These are phyloP conservation scores for Ganaspis sp. DNA, from an alignment of 1,140 invertebrate species.

Conservation along the genomic window DNA sequence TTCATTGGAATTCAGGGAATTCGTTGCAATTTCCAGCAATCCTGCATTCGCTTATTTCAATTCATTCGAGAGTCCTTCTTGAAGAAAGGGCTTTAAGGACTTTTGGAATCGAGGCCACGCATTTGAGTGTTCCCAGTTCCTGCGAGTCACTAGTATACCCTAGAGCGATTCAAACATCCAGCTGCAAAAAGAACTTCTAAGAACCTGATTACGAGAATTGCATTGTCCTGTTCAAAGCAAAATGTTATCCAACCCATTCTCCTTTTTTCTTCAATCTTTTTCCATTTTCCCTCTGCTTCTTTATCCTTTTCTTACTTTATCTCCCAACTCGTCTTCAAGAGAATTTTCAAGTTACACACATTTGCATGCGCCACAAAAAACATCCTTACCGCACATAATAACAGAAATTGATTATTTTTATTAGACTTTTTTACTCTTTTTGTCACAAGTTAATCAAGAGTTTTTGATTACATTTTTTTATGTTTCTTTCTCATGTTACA, in stretches of 20 bases:
- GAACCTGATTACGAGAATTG: slow-evolving; percentile 24
- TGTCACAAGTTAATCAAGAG: too few relatives aligned
- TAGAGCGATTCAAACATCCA: slow-evolving; percentile 22
- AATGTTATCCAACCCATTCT: neutral
- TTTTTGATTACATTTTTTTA: too few relatives aligned
- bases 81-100: slow-evolving; percentile 11
- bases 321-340: neutral
- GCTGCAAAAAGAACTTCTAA: slow-evolving; percentile 12
- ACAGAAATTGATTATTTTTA: too few relatives aligned
- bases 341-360: neutral
- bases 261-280: neutral
- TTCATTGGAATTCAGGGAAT: slow-evolving; percentile 14
- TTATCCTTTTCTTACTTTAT: neutral
- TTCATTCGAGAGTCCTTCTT: slow-evolving; percentile 11
- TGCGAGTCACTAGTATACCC: slow-evolving; percentile 17
- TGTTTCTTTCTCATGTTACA: too few relatives aligned
- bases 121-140: slow-evolving; percentile 4
- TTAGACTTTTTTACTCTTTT: too few relatives aligned
- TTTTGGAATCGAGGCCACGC: slow-evolving; percentile 19
- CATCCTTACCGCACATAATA: too few relatives aligned
- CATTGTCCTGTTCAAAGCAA: slow-evolving; percentile 21
- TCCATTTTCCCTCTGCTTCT: neutral
- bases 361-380: too few relatives aligned
- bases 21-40: neutral
- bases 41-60: slow-evolving; percentile 15